Base-by-base conservation (phyloP, 2,888 invertebrate genomes). In the Drosophila buzzatii region DNA sequence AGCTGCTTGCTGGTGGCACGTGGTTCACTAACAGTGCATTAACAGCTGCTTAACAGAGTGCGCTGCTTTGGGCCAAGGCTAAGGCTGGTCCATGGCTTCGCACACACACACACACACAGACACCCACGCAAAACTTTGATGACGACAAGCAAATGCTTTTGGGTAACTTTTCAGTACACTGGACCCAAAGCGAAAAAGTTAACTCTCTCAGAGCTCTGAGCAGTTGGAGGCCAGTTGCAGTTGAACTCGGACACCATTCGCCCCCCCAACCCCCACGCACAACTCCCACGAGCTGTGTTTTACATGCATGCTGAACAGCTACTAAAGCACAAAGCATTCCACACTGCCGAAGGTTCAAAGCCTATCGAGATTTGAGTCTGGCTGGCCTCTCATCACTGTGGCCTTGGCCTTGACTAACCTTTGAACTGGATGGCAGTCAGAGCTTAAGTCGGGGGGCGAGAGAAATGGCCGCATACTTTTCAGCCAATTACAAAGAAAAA, bases 131-230 rank as follows among this genome's bases (percentile, higher is more conserved):
- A 72, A 85, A 89, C 70, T 87, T 82, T n/a, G 74, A 58, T 69
- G 65, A 72, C 70, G 86, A 90, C 90, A 89, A 85, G 90, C 66
- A 85, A 89, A 85, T 89, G 90, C 90, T 85, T 85, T 86, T 90
- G 71, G 66, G 51, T 55, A 85, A 82, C 31, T 68, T 81, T 66
- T 64, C 37, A 37, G 35, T 70, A 37, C 59, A 71, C 41, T 33
- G 53, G 18, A 60, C 70, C 42, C 82, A 42, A 56, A 58, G 77
- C 52, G 80, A 37, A 52, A 49, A 81, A 78, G 61, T 71, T 62
- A 64, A 66, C 61, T 51, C 44, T 60, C 41, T 3, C 10, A 31
- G 41, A 41, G 56, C 59, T 65, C 16, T 7, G 44, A 23, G 44
- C 42, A 33, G 37, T 74, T 74, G 51, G 39, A 63, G 61, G 47